phyloP scores from a whole-genome alignment of 2,113 vertebrate genomes.

The Myrmecophaga tridactyla region DNA sequence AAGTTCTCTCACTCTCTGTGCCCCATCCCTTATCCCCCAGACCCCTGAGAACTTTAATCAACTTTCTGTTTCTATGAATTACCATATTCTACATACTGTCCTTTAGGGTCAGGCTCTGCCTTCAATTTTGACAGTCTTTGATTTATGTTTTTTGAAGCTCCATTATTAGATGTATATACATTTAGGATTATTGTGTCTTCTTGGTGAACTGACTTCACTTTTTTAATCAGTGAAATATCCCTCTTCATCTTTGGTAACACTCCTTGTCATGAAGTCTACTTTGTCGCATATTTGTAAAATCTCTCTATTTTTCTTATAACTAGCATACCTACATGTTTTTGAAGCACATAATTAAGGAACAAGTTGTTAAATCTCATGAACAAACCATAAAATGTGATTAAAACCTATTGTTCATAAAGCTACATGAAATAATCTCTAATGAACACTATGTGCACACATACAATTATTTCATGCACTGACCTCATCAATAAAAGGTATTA shows the following conservation, averaged over 20 bases:
- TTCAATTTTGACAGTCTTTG: background rate
- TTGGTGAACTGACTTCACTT: background rate
- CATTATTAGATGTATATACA: background rate
- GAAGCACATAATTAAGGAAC: background rate
- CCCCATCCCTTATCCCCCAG: too few relatives aligned
- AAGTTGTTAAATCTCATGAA: slow-evolving; percentile 6
- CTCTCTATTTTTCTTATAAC: background rate
- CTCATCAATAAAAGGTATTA: slow-evolving; percentile 99
- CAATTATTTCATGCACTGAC: slow-evolving; percentile 78
- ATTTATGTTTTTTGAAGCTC: background rate
- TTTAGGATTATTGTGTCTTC: background rate
- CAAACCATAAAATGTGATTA: background rate
- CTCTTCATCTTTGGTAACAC: background rate
- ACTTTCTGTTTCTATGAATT: too few relatives aligned
- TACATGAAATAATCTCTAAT: slow-evolving; percentile 14
- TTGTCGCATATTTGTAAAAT: slow-evolving; percentile 11
- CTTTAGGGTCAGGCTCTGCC: too few relatives aligned
- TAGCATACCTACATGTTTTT: background rate
- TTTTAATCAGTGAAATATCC: background rate
- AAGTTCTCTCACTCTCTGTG: too few relatives aligned
- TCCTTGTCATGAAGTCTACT: background rate
- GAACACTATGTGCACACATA: background rate
- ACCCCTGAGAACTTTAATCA: too few relatives aligned
- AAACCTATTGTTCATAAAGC: background rate
- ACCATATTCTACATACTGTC: too few relatives aligned